Conservation (phyloP, 2,113 vertebrate genomes). For the Vulpes ferrilata region DNA sequence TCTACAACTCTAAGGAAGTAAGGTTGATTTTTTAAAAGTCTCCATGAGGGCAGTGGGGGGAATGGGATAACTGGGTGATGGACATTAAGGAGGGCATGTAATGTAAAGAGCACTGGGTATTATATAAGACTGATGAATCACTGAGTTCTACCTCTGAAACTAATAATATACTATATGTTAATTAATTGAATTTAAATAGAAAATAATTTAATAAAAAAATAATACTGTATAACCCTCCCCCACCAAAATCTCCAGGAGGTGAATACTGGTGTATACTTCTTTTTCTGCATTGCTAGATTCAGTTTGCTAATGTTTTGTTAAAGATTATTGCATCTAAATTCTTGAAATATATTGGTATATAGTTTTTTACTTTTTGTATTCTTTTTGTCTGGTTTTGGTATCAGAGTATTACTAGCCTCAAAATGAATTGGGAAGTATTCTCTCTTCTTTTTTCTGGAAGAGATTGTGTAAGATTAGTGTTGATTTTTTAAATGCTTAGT, state of each 20-base stretch:
- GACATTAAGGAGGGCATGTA: neutral
- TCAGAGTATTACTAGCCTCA: slow-evolving; percentile 5
- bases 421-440: slow-evolving; percentile 41
- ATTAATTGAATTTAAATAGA: neutral
- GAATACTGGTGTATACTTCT: slow-evolving; percentile 30
- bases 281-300: slow-evolving; percentile 36
- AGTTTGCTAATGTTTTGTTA: slow-evolving; percentile 59
- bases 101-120: neutral
- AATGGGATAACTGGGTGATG: neutral
- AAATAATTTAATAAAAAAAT: neutral
- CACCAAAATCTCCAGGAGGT: neutral
- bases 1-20: slow-evolving; percentile 59
- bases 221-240: neutral
- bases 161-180: neutral
- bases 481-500: slow-evolving; percentile 47
- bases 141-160: neutral
- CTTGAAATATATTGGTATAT: neutral
- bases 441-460: slow-evolving; percentile 31
- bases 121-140: neutral
- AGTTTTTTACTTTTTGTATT: slow-evolving; percentile 49
- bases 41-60: neutral
- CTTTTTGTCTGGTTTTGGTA: slow-evolving; percentile 49
- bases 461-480: neutral
- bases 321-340: slow-evolving; percentile 57
- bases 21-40: slow-evolving; percentile 25